Evolutionary conservation across 2,888 invertebrate species (phyloP), one percentile per base, ranked within the genome.

Genomic region (Gryllus longicercus): DNA sequence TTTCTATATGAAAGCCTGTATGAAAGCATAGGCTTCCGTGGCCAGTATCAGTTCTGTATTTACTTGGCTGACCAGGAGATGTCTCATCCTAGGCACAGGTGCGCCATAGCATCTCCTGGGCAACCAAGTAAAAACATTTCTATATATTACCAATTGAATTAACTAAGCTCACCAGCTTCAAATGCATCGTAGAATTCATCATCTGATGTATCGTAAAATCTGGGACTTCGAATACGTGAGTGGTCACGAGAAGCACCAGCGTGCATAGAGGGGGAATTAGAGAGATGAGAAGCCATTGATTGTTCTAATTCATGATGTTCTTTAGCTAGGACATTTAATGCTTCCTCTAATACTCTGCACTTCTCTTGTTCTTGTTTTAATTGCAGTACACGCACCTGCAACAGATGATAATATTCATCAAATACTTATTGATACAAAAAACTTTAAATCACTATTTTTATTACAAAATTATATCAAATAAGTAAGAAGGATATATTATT

Each of bases 241-340:
- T 79, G 78, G 50, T 77, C 79, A 2, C 78, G 78, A 4, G 79
- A 51, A 16, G 79, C 76, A 25, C 78, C 75, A 23, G 49, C 75
- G 1, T 77, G 80, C 14, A 78, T 79, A 16, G 83, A 81, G 3
- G 82, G 79, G 50, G 82, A 82, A 21, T 74, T 80, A 1, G 90
- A 89, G 38, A 91, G 86, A 85, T 91, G 90, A 50, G 90, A 90
- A 0, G 89, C 91, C 10, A 92, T 89, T 0, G 92, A 91, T 87
- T 91, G 90, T 84, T 93, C 93, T 0, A 93, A 85, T 16, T 91
- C 91, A 85, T 92, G 92, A 83, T 93, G 92, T 80, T 93, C 92
- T 75, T 91, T 87, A 0, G 93, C 93, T 51, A 93, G 85, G 2
- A 92, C 92, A 23, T 92, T 91, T 11, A 93, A 84, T 0, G 92